Conservation (phyloP, 2,797 vertebrate species). For the Potorous gilbertii region DNA sequence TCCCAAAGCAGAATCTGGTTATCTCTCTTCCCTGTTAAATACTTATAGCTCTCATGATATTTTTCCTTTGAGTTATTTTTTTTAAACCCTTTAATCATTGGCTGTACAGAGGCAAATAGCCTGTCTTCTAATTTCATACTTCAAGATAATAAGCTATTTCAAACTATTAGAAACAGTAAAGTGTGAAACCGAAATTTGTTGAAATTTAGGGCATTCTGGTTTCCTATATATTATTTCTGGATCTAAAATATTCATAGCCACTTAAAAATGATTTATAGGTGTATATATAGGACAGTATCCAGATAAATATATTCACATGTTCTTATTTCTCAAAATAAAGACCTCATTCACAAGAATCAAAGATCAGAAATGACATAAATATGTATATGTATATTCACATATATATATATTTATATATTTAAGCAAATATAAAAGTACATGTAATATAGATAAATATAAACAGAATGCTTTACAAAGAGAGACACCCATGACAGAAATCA, state of each 20-base stretch:
- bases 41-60: slow-evolving; percentile 55
- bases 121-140: slow-evolving; percentile 79
- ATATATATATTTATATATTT: neutral
- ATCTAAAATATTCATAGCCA: slow-evolving; percentile 79
- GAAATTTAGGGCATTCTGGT: slow-evolving; percentile 79
- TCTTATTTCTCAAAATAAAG: slow-evolving; percentile 70
- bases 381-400: slow-evolving; percentile 59
- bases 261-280: slow-evolving; percentile 80
- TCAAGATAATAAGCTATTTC: slow-evolving; percentile 80
- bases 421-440: slow-evolving; percentile 1
- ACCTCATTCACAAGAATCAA: slow-evolving; percentile 63
- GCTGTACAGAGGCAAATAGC: slow-evolving; percentile 67
- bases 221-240: slow-evolving; percentile 79
- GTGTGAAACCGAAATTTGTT: slow-evolving; percentile 79
- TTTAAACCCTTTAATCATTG: slow-evolving; percentile 42
- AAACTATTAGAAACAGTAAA: slow-evolving; percentile 68
- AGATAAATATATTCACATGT: slow-evolving; percentile 72
- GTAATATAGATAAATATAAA: slow-evolving; percentile 59
- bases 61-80: slow-evolving; percentile 62
- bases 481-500: slow-evolving; percentile 79
- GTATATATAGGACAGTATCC: slow-evolving; percentile 53
- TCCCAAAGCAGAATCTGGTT: neutral
- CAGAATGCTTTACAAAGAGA: slow-evolving; percentile 75
- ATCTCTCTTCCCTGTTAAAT: slow-evolving; percentile 31
- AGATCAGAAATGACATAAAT: slow-evolving; percentile 71